Conservation (phyloP, 2,113 vertebrate species). For the Mystacornis crossleyi region DNA sequence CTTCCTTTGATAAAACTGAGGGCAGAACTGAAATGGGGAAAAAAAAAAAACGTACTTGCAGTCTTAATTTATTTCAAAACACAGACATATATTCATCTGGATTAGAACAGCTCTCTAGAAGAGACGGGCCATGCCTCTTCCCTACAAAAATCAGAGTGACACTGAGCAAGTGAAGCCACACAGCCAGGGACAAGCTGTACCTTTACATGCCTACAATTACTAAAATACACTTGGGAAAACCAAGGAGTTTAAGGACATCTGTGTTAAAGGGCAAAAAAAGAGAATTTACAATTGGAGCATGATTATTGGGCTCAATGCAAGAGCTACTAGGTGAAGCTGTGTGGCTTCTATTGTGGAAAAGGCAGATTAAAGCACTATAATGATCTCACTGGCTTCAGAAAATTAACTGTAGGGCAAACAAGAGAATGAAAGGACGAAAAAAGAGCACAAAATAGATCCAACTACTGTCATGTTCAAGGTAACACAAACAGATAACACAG, state of each 20-base stretch:
- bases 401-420: neutral
- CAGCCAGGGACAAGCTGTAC: accelerated
- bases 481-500: neutral
- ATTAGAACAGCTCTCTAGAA: neutral
- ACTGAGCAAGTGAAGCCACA: neutral
- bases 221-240: neutral
- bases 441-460: neutral
- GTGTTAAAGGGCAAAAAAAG: neutral
- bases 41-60: neutral
- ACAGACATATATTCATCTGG: neutral
- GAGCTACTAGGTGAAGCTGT: neutral
- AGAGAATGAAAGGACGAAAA: neutral
- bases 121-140: neutral
- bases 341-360: neutral
- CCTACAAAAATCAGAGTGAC: neutral
- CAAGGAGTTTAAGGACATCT: neutral
- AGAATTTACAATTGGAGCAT: neutral
- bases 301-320: neutral
- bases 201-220: neutral
- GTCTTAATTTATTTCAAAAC: neutral
- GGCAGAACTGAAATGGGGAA: neutral
- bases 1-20: neutral
- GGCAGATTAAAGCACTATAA: neutral
- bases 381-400: neutral
- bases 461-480: neutral